Evolutionary conservation across 1,140 invertebrate genomes (phyloP).

Genomic region (Andrena cerasifolii): DNA sequence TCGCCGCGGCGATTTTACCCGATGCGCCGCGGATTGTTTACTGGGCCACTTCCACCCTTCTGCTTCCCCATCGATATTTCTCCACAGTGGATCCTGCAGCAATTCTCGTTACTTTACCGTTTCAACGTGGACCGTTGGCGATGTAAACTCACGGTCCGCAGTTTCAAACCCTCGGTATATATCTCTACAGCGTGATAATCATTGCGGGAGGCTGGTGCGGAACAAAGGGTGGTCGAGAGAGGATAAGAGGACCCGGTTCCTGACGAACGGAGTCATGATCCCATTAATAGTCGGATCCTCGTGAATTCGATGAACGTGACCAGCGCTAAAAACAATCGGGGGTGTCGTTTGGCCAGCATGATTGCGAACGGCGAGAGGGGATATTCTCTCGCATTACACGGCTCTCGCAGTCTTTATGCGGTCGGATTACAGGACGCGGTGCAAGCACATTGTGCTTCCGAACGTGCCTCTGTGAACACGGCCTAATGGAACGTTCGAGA

Average conservation of each 20-base stretch:
- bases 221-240: no score
- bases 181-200: no score
- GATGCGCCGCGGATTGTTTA: not conserved
- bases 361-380: not conserved
- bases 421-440: slow-evolving; percentile 38
- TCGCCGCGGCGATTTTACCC: not conserved
- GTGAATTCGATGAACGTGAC: slow-evolving; percentile 4
- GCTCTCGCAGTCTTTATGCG: slow-evolving; percentile 43
- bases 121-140: not conserved
- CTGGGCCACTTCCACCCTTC: not conserved
- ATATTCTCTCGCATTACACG: slow-evolving; percentile 38
- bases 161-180: no score
- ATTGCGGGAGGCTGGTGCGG: no score
- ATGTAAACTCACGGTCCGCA: no score
- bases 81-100: not conserved
- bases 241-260: no score
- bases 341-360: slow-evolving; percentile 12
- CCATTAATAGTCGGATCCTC: no score
- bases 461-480: slow-evolving; percentile 40
- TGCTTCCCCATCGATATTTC: not conserved
- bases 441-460: slow-evolving; percentile 9
- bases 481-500: slow-evolving; percentile 49
- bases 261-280: no score
- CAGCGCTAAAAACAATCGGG: slow-evolving; percentile 21
- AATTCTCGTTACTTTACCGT: not conserved